A percentile compares a stretch with the other conserved stretches of the same genome.
These are phyloP conservation scores for Dinothrombium tinctorium DNA, from an alignment of 1,140 invertebrate genomes.

Conservation along the genomic window DNA sequence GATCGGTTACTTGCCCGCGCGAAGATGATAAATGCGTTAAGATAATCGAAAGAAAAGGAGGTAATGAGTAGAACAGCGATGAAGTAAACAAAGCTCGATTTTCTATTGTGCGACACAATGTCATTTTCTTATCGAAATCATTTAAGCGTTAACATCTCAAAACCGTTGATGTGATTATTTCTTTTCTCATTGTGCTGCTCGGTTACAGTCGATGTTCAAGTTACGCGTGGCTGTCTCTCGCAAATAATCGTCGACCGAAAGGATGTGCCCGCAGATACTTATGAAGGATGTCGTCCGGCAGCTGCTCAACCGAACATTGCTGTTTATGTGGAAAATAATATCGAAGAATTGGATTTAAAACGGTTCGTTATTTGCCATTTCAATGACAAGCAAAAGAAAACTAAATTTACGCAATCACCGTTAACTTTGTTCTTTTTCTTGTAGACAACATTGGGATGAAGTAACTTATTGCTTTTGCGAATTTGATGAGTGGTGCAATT, in stretches of 20 bases:
- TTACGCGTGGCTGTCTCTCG: slow-evolving; percentile 64
- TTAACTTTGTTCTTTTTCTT: slow-evolving; percentile 19
- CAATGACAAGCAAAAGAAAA: not conserved
- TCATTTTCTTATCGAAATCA: too few relatives aligned
- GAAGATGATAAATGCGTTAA: slow-evolving; percentile 70
- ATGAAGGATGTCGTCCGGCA: slow-evolving; percentile 61
- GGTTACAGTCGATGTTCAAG: slow-evolving; percentile 42
- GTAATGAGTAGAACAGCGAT: too few relatives aligned
- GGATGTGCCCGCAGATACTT: slow-evolving; percentile 73
- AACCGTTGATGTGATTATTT: too few relatives aligned
- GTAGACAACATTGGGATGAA: slow-evolving; percentile 51
- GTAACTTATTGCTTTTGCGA: slow-evolving; percentile 74
- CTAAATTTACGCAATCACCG: not conserved
- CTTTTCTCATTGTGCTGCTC: slow-evolving; percentile 1
- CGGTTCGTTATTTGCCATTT: slow-evolving; percentile 24
- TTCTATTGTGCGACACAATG: too few relatives aligned
- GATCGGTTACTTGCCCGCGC: slow-evolving; percentile 49
- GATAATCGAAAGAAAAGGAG: slow-evolving; percentile 60
- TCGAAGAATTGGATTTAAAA: slow-evolving; percentile 59
- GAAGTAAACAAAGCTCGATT: too few relatives aligned
- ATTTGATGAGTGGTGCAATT: slow-evolving; percentile 66
- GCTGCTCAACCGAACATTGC: slow-evolving; percentile 48
- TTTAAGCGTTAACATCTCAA: too few relatives aligned
- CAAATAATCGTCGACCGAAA: slow-evolving; percentile 43
- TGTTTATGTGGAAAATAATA: slow-evolving; percentile 64